Conservation (phyloP, 2,113 vertebrate genomes). For the Egretta garzetta region DNA sequence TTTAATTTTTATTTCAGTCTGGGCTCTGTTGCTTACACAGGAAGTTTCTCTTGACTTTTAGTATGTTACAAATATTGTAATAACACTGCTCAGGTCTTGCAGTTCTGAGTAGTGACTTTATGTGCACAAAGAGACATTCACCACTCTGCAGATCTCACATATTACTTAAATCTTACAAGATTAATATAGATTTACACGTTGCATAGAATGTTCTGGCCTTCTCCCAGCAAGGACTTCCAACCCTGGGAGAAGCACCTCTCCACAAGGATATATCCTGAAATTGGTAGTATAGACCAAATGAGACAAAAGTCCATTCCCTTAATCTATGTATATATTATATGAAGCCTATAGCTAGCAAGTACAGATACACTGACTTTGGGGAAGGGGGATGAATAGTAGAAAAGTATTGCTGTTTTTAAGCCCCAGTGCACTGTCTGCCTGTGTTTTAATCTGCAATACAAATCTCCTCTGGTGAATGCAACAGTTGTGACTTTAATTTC, state of each 20-base stretch:
- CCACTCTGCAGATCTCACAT: not conserved
- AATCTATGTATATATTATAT: not conserved
- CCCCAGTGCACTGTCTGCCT: not conserved
- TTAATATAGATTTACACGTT: not conserved
- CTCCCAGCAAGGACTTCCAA: not conserved
- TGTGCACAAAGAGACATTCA: slow-evolving; percentile 58
- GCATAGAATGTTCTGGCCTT: not conserved
- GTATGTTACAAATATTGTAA: slow-evolving; percentile 36
- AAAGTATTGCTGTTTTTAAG: not conserved
- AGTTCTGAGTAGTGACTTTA: slow-evolving; percentile 12
- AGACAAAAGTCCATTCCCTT: not conserved
- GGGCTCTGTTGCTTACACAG: slow-evolving; percentile 45
- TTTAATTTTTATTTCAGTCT: slow-evolving; percentile 49
- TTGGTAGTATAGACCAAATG: not conserved
- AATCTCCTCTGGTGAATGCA: not conserved
- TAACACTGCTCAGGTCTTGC: not conserved
- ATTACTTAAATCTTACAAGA: not conserved
- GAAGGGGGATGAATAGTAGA: not conserved
- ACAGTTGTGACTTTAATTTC: not conserved
- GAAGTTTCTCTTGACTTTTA: slow-evolving; percentile 55
- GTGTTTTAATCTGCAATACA: not conserved
- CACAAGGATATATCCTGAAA: not conserved
- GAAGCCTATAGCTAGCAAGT: not conserved
- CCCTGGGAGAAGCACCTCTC: not conserved
- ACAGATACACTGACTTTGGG: not conserved